Evolutionary conservation across 2,888 invertebrate genomes (phyloP), one percentile per base, ranked within the genome.

Genomic region (Phalangium opilio): DNA sequence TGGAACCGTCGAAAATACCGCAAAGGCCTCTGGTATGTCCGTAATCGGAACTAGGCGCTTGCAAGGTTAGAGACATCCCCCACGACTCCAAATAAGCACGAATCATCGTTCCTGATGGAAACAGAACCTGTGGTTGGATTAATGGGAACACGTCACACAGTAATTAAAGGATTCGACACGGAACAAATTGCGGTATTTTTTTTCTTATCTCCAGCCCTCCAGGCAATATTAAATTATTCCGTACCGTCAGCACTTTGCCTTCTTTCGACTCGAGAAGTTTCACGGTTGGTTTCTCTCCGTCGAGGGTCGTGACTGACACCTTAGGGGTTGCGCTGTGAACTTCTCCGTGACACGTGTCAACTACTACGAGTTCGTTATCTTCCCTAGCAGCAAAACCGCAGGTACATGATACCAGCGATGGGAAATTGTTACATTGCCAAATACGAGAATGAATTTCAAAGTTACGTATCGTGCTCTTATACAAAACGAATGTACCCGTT

Each of bases 401-500:
- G 17, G 15, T 17, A n/a, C 21, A 20, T 12, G 42, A 41, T 12
- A 38, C 38, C 15, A 18, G 18, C 8, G 15, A 17, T 17, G 15
- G 38, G n/a, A 18, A 38, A 38, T 18, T 38, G 7, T 5, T 18
- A n/a, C 38, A 38, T 14, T 17, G 7, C 38, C 38, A 38, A 12
- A 18, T 38, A 38, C 38, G 38, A 12, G 14, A 14, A 38, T 38
- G 38, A 38, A 38, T n/a, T 17, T 41, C 42, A 27, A 41, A 41
- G 12, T 41, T 41, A n/a, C 42, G 42, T 12, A 12, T 15, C 10
- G 32, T 20, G 19, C 8, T 27, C n/a, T 8, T 20, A 17, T 41
- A 41, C 21, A 41, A 41, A n/a, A 41, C 42, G 19, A 41, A 41
- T 5, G 42, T 41, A 14, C 42, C 42, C 10, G 42, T 41, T 21